phyloP scores from a whole-genome alignment of 2,797 vertebrate species.

The Parauchenoglanis punctatus region DNA sequence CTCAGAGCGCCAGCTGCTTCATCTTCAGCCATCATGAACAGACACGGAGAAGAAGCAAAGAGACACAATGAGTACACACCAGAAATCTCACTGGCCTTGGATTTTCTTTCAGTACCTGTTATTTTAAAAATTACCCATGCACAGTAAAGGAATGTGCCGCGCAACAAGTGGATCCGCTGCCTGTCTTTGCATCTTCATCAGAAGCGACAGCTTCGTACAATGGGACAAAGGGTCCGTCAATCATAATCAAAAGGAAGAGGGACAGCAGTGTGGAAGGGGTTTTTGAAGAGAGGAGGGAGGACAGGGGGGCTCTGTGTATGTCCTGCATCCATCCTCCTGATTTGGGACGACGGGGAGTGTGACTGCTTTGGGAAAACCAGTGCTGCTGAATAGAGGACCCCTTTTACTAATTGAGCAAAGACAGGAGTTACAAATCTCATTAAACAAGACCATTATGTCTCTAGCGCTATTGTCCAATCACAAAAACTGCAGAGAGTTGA shows the following conservation, averaged over 20 bases:
- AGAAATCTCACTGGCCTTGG: slow-evolving; percentile 34
- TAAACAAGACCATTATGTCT: slow-evolving; percentile 70
- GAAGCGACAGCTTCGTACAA: slow-evolving; percentile 81
- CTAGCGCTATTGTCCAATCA: slow-evolving; percentile 73
- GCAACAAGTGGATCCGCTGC: slow-evolving; percentile 59
- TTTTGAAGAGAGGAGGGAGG: neutral
- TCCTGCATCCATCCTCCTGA: slow-evolving; percentile 69
- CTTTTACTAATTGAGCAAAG: slow-evolving; percentile 76
- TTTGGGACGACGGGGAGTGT: slow-evolving; percentile 32
- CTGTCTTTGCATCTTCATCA: slow-evolving; percentile 81
- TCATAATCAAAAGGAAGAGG: slow-evolving; percentile 78
- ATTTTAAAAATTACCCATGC: neutral
- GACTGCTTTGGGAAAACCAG: slow-evolving; percentile 65
- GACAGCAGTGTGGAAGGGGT: slow-evolving; percentile 46
- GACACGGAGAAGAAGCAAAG: neutral
- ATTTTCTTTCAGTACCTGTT: slow-evolving; percentile 54
- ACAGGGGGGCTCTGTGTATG: slow-evolving; percentile 48
- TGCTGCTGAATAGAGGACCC: slow-evolving; percentile 74
- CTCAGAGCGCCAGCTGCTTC: slow-evolving; percentile 71
- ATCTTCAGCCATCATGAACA: slow-evolving; percentile 33
- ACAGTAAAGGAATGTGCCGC: slow-evolving; percentile 14
- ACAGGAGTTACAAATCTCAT: slow-evolving; percentile 76
- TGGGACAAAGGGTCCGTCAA: slow-evolving; percentile 82
- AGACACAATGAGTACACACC: neutral
- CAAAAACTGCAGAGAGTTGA: slow-evolving; percentile 48